Conservation (phyloP, 2,888 invertebrate genomes). For the Leptopterna dolabrata region DNA sequence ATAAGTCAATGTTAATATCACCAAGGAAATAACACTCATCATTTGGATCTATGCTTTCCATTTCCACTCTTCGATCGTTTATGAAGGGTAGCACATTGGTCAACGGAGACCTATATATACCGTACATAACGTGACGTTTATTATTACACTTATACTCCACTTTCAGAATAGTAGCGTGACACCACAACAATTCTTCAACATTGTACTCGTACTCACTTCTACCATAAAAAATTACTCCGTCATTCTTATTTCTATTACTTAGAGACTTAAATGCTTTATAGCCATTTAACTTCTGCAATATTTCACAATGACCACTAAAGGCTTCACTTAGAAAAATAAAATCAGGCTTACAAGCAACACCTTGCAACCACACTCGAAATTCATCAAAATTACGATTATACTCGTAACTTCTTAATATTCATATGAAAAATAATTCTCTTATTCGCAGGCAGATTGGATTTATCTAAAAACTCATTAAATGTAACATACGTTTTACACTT, state of each 20-base stretch:
- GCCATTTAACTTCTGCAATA: too few species aligned
- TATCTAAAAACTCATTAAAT: neutral
- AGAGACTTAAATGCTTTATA: too few species aligned
- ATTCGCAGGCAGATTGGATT: neutral
- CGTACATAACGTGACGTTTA: neutral
- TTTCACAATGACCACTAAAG: too few species aligned
- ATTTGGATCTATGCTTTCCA: neutral
- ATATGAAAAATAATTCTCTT: neutral
- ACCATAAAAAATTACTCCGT: neutral
- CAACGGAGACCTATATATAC: neutral
- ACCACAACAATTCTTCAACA: too few species aligned
- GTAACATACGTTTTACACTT: neutral
- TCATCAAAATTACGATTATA: neutral
- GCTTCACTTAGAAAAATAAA: too few species aligned
- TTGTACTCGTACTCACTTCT: too few species aligned
- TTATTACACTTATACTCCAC: neutral
- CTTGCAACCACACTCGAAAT: neutral
- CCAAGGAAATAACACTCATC: neutral
- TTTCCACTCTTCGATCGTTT: neutral
- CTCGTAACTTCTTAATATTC: neutral
- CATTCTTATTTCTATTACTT: too few species aligned
- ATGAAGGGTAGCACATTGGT: neutral
- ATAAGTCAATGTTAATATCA: neutral
- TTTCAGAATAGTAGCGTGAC: too few species aligned
- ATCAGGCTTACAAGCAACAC: neutral